phyloP scores from a whole-genome alignment of 2,797 vertebrate genomes.

The Thaleichthys pacificus region DNA sequence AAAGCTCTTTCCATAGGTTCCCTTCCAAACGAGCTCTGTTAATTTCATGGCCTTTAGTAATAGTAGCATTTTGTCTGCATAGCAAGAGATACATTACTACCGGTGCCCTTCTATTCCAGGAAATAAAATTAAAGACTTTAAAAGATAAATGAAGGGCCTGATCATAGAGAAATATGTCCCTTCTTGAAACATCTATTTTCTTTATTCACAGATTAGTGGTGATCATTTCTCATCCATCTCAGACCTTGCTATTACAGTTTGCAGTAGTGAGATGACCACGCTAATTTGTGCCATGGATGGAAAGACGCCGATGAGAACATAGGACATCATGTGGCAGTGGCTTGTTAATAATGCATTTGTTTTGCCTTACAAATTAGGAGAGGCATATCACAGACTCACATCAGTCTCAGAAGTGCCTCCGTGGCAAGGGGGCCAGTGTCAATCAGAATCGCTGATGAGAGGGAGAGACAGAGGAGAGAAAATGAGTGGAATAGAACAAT shows the following conservation, averaged over 20 bases:
- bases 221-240: neutral
- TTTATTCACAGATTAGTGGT: constrained; percentile 6
- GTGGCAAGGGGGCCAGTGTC: constrained; percentile 50
- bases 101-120: constrained; percentile 27
- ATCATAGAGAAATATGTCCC: neutral
- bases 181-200: constrained; percentile 25
- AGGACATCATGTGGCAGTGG: constrained; percentile 54
- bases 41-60: constrained; percentile 53
- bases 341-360: constrained; percentile 74
- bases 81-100: constrained; percentile 44
- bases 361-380: constrained; percentile 72
- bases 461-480: neutral
- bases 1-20: constrained; percentile 46
- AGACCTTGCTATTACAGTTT: constrained; percentile 18
- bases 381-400: constrained; percentile 68
- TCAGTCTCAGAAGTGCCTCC: constrained; percentile 69
- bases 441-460: constrained; percentile 58
- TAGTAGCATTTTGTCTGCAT: constrained; percentile 37
- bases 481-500: constrained; percentile 44
- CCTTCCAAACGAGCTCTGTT: constrained; percentile 49
- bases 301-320: constrained; percentile 43
- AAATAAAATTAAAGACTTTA: constrained; percentile 11
- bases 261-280: constrained; percentile 35
- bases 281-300: constrained; percentile 63
- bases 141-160: constrained; percentile 13